Conservation (phyloP, 2,888 invertebrate genomes). For the Unio delphinus region DNA sequence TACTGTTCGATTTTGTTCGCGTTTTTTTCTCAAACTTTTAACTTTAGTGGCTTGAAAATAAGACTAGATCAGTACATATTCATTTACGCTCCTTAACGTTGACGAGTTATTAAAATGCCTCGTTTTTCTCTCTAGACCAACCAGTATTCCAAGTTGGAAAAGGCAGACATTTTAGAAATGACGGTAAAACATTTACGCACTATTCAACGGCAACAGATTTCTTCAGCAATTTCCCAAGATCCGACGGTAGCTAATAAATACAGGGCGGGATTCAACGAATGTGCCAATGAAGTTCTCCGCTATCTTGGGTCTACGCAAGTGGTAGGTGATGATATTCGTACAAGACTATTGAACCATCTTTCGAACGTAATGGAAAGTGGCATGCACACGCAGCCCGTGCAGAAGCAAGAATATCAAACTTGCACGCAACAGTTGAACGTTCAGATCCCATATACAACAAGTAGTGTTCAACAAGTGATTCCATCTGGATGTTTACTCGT, state of each 20-base stretch:
- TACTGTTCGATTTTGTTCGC: too few relatives aligned
- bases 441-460: slow-evolving; percentile 38
- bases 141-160: slow-evolving; percentile 68
- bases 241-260: slow-evolving; percentile 56
- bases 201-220: slow-evolving; percentile 59
- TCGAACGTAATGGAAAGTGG: slow-evolving; percentile 47
- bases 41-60: too few relatives aligned
- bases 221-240: slow-evolving; percentile 40
- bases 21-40: too few relatives aligned
- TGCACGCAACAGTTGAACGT: slow-evolving; percentile 47
- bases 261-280: slow-evolving; percentile 64
- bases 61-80: too few relatives aligned
- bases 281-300: slow-evolving; percentile 64
- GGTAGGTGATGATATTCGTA: slow-evolving; percentile 52
- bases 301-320: slow-evolving; percentile 60
- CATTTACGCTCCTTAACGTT: background rate
- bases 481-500: slow-evolving; percentile 32
- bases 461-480: slow-evolving; percentile 5
- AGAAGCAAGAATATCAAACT: slow-evolving; percentile 13
- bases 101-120: background rate
- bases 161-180: slow-evolving; percentile 70
- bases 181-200: slow-evolving; percentile 66
- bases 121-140: slow-evolving; percentile 56
- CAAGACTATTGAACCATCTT: slow-evolving; percentile 59
- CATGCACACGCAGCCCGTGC: slow-evolving; percentile 15